Conservation (phyloP, 2,797 vertebrate genomes). For the Anas bahamensis region DNA sequence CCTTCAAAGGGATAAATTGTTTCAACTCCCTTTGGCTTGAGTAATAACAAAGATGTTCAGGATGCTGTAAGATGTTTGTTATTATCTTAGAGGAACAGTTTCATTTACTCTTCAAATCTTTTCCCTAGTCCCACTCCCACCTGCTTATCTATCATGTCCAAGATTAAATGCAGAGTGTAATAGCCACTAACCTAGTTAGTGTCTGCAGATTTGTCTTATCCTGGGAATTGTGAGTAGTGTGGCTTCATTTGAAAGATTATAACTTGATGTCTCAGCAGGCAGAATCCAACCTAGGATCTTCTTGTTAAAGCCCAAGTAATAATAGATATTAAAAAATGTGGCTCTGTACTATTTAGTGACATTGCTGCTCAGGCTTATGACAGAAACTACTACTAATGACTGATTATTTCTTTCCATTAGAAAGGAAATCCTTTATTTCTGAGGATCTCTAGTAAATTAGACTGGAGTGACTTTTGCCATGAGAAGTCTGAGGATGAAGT, state of each 20-base stretch:
- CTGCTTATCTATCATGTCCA: not conserved
- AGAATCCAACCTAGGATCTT: conserved; percentile 26
- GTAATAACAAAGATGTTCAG: not conserved
- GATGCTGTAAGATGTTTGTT: not conserved
- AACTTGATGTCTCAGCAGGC: conserved; percentile 19
- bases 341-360: conserved; percentile 3
- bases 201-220: conserved; percentile 16
- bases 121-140: not conserved
- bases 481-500: not conserved
- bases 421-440: conserved; percentile 32
- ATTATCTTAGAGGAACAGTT: not conserved
- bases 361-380: not conserved
- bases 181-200: conserved; percentile 36
- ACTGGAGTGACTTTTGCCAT: not conserved
- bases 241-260: conserved; percentile 31
- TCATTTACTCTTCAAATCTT: not conserved
- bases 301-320: conserved; percentile 21
- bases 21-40: not conserved
- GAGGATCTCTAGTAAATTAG: not conserved
- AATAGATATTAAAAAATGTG: conserved; percentile 21
- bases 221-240: conserved; percentile 35
- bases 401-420: conserved; percentile 24
- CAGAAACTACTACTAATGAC: conserved; percentile 13
- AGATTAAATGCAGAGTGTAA: conserved; percentile 17
- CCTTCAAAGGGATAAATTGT: not conserved